Base-by-base conservation (phyloP, 2,888 invertebrate species). In the Drosophila eohydei region DNA sequence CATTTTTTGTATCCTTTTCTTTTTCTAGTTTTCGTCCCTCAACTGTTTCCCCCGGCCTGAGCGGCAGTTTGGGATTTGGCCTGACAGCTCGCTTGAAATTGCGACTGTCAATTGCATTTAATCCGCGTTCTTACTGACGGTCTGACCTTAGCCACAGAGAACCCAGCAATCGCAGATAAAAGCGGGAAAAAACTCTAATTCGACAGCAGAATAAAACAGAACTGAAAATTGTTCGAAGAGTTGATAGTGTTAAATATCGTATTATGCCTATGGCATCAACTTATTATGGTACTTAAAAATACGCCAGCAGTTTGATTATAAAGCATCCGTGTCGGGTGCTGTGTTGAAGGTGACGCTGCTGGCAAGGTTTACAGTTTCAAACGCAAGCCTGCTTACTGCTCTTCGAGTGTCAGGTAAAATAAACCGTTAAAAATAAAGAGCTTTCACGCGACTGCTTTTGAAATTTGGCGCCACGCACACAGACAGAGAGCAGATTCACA, bases 61-160 rank as follows among this genome's bases (percentile, higher is more conserved):
- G 74, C 82, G 88, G 84, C 80, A 81, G 83, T 87, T 83, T 85
- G 84, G 90, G 87, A 91, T 90, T 91, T 82, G 76, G 79, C 61
- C 81, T 90, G 91, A 91, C 91, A 91, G 90, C 78, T 87, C 83
- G 86, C 80, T 83, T 80, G 83, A 90, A 91, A 91, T 91, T 91
- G 91, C 91, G 90, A 89, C 91, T 91, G 91, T 91, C 91, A 91
- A 91, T 91, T 91, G 90, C 91, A 91, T 91, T 90, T 88, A 91
- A 86, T 88, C 88, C 82, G 88, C 71, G 67, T 82, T 85, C 80
- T 60, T 75, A 67, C 61, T 78, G 78, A 70, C 72, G 78, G 74
- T 75, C 81, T 88, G 90, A 87, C 90, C 90, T 89, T 75, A 78
- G 63, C 59, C 40, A 32, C 46, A 38, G 48, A 21, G 30, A 28